These are phyloP conservation scores for Drosophila elegans DNA, from an alignment of 1,140 invertebrate species.

Conservation along the genomic window DNA sequence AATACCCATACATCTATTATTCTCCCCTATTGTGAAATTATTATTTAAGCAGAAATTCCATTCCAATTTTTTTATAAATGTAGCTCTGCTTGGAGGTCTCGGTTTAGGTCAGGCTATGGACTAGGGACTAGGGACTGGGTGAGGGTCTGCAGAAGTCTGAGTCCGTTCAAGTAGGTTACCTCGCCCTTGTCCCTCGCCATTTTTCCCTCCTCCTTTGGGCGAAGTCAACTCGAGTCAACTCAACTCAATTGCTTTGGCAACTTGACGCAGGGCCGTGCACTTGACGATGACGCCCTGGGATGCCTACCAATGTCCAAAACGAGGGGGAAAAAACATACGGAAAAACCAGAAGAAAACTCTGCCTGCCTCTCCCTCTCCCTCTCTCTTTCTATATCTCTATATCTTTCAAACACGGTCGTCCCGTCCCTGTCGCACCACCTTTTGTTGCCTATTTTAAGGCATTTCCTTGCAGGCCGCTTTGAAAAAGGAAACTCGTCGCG, in stretches of 20 bases:
- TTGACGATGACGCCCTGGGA: slow-evolving; percentile 44
- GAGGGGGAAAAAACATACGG: background rate
- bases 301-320: slow-evolving; percentile 17
- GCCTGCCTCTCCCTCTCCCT: background rate
- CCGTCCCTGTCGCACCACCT: slow-evolving; percentile 12
- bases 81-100: background rate
- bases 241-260: slow-evolving; percentile 61
- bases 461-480: slow-evolving; percentile 41
- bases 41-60: background rate
- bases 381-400: background rate
- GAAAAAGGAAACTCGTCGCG: slow-evolving; percentile 47
- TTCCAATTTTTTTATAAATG: background rate
- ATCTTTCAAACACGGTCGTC: background rate
- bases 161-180: background rate
- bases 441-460: slow-evolving; percentile 46
- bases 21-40: background rate
- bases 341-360: slow-evolving; percentile 25
- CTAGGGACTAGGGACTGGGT: background rate
- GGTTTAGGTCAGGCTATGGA: background rate
- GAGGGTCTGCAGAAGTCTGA: background rate
- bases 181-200: background rate
- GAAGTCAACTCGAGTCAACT: slow-evolving; percentile 44
- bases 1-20: too few species aligned
- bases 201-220: background rate
- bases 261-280: slow-evolving; percentile 55